Evolutionary conservation across 2,888 invertebrate species (phyloP).

Genomic region (Tipula confusa): DNA sequence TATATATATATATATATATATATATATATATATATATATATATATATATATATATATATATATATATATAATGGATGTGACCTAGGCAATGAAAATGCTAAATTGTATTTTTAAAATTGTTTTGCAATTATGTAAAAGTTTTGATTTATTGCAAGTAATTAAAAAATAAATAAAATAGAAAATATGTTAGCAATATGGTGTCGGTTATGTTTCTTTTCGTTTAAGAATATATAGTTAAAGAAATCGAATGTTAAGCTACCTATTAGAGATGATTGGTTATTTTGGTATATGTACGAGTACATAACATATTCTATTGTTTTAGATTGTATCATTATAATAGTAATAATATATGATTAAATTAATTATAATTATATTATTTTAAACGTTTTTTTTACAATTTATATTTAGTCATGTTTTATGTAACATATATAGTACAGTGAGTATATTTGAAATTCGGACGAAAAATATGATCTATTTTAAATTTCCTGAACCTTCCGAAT

Average conservation of each 20-base stretch:
- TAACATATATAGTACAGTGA: not conserved
- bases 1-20: no score
- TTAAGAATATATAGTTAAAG: no score
- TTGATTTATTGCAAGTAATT: not conserved
- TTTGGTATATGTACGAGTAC: not conserved
- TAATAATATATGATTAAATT: not conserved
- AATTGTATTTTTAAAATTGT: not conserved
- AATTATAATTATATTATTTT: not conserved
- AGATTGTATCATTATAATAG: not conserved
- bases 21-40: no score
- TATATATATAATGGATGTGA: no score
- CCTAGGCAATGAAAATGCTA: slow-evolving; percentile 4
- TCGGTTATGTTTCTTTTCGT: not conserved
- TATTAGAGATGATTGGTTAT: not conserved
- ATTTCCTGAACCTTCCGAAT: no score
- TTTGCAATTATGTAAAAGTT: not conserved
- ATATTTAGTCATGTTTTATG: not conserved
- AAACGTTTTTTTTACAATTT: not conserved
- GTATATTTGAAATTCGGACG: no score
- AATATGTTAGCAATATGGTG: not conserved
- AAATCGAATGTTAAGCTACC: not conserved
- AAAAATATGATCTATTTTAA: no score
- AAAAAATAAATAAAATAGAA: no score
- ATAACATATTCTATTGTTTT: not conserved
- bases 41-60: no score